These are phyloP conservation scores for Hyles vespertilio DNA, from an alignment of 1,140 invertebrate genomes.

Conservation along the genomic window DNA sequence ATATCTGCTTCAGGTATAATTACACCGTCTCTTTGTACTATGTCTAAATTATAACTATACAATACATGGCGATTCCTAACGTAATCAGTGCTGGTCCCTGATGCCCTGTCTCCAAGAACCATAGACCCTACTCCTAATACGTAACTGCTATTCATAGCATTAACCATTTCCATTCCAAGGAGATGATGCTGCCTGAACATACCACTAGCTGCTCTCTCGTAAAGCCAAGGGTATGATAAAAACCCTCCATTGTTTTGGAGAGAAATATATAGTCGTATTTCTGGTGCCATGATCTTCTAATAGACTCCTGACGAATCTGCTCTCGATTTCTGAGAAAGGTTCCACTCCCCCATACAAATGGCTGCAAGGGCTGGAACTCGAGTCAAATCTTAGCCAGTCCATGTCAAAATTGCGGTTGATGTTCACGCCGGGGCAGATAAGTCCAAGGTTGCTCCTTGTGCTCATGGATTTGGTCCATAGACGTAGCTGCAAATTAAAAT, in stretches of 20 bases:
- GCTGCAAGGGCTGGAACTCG: constrained; percentile 56
- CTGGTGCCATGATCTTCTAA: constrained; percentile 30
- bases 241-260: constrained; percentile 52
- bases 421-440: constrained; percentile 56
- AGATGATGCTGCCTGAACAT: constrained; percentile 52
- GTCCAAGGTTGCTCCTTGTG: constrained; percentile 35
- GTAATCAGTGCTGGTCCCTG: constrained; percentile 53
- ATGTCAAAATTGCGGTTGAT: constrained; percentile 57
- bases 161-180: constrained; percentile 39
- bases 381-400: constrained; percentile 44
- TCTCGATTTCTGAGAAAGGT: constrained; percentile 51
- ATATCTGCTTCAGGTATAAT: constrained; percentile 44
- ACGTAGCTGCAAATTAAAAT: constrained; percentile 38
- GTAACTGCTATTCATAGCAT: constrained; percentile 35
- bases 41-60: constrained; percentile 49
- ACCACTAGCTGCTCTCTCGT: constrained; percentile 53
- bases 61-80: constrained; percentile 32
- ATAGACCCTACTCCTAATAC: constrained; percentile 35
- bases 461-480: constrained; percentile 50
- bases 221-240: constrained; percentile 56
- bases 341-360: constrained; percentile 42
- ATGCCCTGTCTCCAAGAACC: constrained; percentile 40
- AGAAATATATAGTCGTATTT: constrained; percentile 43
- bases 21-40: constrained; percentile 38
- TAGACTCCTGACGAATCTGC: constrained; percentile 30